Percentiles rank a stretch among this genome's conserved stretches.
Conservation (phyloP, 2,797 vertebrate genomes). For the Falco peregrinus region DNA sequence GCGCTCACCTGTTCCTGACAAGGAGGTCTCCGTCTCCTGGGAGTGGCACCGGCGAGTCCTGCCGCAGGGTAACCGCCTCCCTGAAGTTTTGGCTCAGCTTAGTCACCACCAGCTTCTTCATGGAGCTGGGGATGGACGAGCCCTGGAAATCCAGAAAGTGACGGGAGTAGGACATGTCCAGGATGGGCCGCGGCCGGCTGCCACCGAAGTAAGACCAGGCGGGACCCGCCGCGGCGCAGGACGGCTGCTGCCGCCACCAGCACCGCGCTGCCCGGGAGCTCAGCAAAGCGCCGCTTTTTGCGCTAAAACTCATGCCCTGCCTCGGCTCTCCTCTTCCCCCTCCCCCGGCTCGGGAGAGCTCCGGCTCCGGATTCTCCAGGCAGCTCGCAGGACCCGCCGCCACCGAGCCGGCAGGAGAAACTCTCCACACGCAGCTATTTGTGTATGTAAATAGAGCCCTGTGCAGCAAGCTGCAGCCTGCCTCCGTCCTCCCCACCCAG, state of each 20-base stretch:
- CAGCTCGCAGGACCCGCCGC: background rate
- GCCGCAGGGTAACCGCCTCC: constrained; percentile 83
- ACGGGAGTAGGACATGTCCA: constrained; percentile 90
- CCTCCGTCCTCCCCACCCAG: constrained; percentile 45
- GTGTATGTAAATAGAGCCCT: constrained; percentile 39
- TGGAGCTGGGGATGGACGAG: constrained; percentile 86
- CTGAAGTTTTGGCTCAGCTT: constrained; percentile 88
- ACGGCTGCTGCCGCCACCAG: background rate
- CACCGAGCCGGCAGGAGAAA: background rate
- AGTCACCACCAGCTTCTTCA: constrained; percentile 90
- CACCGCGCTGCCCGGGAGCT: constrained; percentile 4
- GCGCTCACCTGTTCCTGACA: constrained; percentile 92
- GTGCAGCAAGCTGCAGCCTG: background rate
- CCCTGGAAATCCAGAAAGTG: constrained; percentile 94
- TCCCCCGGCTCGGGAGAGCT: background rate
- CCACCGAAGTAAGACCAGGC: background rate
- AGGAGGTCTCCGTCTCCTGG: constrained; percentile 90
- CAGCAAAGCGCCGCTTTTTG: background rate
- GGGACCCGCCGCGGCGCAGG: background rate
- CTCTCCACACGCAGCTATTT: background rate
- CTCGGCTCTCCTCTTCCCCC: background rate
- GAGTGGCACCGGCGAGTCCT: constrained; percentile 83
- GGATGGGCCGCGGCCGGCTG: constrained; percentile 78
- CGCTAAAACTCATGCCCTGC: constrained; percentile 23
- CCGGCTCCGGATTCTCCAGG: background rate